These are phyloP conservation scores for Mus spretus DNA, from an alignment of 2,797 vertebrate species.

Conservation along the genomic window DNA sequence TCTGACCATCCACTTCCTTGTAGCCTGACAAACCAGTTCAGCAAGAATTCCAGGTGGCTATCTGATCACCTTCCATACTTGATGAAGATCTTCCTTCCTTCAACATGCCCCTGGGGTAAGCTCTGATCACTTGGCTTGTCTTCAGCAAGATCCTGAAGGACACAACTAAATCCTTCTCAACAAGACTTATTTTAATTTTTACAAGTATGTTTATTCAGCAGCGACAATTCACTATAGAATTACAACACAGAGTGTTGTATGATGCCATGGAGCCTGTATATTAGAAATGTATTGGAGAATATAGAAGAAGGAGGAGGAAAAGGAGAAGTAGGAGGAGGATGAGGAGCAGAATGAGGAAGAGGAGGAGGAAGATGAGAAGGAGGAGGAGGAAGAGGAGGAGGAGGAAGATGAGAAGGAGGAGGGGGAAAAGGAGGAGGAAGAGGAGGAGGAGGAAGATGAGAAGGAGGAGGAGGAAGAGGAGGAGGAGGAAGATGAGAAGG, in stretches of 20 bases:
- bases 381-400: not conserved
- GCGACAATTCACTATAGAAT: not conserved
- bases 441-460: no score
- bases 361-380: not conserved
- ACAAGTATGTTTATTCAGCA: not conserved
- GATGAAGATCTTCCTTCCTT: not conserved
- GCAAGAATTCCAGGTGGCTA: not conserved
- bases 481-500: not conserved
- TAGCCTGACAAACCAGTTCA: not conserved
- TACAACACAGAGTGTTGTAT: not conserved
- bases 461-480: not conserved
- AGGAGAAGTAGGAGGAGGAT: not conserved
- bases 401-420: not conserved
- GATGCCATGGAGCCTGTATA: not conserved
- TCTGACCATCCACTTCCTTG: not conserved
- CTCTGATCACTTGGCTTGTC: not conserved
- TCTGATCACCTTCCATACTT: not conserved
- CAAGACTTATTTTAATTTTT: not conserved
- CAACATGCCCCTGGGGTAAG: not conserved
- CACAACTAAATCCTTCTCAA: not conserved
- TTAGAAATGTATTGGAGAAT: not conserved
- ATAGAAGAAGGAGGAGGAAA: not conserved
- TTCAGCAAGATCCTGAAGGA: not conserved
- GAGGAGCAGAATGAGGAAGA: not conserved
- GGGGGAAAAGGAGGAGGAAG: no score